Evolutionary conservation across 2,888 invertebrate species (phyloP), one percentile per base, ranked within the genome.

Genomic region (Phalangium opilio): DNA sequence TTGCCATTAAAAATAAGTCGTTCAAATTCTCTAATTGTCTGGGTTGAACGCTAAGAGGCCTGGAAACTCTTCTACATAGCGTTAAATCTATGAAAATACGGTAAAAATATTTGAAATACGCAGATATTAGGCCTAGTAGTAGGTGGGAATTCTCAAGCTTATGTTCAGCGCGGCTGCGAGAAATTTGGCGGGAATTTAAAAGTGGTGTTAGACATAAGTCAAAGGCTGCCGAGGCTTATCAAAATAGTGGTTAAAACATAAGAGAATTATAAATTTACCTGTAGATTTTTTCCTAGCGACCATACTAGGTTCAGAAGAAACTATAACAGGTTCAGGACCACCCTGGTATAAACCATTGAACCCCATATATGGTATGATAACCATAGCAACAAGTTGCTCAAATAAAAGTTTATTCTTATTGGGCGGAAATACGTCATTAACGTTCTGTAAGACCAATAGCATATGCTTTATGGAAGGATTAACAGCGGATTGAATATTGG

Each of bases 381-480:
- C 61, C 47, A 56, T 55, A n/a, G 63, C 64, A 18, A 63, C 62
- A 21, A 65, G 47, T 41, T 56, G 57, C 50, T 65, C 65, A n/a
- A 64, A 49, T 34, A 58, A 50, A 14, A 63, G 52, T 46, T 59
- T 59, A 47, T 63, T 61, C 41, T 63, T 62, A 21, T 59, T 60
- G 17, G 63, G 62, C 34, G 62, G 63, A 41, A 51, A 55, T 4
- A 56, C 53, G 45, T 65, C 63, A 21, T 59, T 59, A 4, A 64
- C 59, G 41, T 60, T 59, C 61, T 64, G 54, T n/a, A 54, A 41
- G 8, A 55, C 39, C 48, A 55, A 43, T 35, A 55, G 48, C 49
- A 52, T 52, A 35, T 52, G 53, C 21, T 40, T 47, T 20, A 55
- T 50, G 27, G 27, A 27, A 4, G 27, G 27, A 27, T 27, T 27